phyloP scores from a whole-genome alignment of 2,888 invertebrate genomes.

The Campoplex capitator region DNA sequence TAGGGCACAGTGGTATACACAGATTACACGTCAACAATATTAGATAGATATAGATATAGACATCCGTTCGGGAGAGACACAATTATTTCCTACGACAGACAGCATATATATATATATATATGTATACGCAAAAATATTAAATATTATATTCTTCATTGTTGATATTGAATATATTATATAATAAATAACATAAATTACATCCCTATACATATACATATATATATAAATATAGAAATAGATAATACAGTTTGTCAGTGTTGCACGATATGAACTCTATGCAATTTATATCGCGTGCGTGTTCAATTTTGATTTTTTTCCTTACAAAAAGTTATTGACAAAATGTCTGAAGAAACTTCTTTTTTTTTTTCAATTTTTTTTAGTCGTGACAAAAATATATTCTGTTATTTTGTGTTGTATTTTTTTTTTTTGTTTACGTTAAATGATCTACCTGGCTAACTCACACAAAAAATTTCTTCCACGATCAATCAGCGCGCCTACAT shows the following conservation, averaged over 20 bases:
- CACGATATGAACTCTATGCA: conserved; percentile 46
- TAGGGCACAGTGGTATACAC: conserved; percentile 62
- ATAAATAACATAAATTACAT: no score
- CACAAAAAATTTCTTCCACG: conserved; percentile 83
- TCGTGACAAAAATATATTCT: conserved; percentile 1
- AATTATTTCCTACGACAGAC: conserved; percentile 71
- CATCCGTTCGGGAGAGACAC: conserved; percentile 68
- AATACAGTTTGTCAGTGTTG: conserved; percentile 49
- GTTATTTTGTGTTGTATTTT: conserved; percentile 39
- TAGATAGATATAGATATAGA: conserved; percentile 64
- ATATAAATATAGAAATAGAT: conserved; percentile 38
- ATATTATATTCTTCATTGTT: no score
- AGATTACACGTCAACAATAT: conserved; percentile 65
- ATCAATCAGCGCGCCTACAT: conserved; percentile 84
- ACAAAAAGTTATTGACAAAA: no score
- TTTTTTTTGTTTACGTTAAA: conserved; percentile 60
- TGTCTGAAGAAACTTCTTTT: no score
- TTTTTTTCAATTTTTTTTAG: conserved; percentile 7
- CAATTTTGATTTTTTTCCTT: conserved; percentile 29
- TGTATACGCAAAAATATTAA: no score
- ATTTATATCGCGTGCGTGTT: conserved; percentile 60
- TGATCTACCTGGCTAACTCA: conserved; percentile 84
- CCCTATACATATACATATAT: neutral
- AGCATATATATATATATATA: conserved; percentile 40
- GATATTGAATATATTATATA: no score